Evolutionary conservation across 1,140 invertebrate genomes (phyloP), one percentile per base, ranked within the genome.

Genomic region (Campoletis sonorensis): DNA sequence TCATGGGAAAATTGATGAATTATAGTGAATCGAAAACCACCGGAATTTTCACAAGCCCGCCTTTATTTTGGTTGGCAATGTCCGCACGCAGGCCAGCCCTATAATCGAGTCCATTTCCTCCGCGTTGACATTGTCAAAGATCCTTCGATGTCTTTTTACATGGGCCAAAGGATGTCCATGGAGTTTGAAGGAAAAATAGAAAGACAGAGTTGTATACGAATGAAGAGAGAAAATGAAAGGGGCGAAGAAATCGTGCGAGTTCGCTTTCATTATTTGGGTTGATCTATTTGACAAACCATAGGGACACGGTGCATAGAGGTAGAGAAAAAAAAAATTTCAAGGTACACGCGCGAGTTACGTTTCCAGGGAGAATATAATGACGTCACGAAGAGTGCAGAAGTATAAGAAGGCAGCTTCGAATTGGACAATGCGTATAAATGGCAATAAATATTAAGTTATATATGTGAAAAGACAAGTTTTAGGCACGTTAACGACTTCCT

Each of bases 401-500:
- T 10, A 26, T 21, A 15, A 58, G 54, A 0, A n/a, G 21, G 54
- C 18, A 21, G 3, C 54, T n/a, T 23, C 54, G 54, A 11, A 58
- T 58, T 64, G 16, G 1, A 70, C 26, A 70, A 70, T 70, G n/a
- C 21, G 11, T 33, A 70, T 70, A 70, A 70, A 70, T 70, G 67
- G 67, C 67, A 70, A 70, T 70, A 70, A 70, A 70, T 70, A 70
- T 70, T 37, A 70, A 70, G 67, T 70, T 67, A 27, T 70, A 70
- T 33, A 70, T 70, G 67, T 70, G 67, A 70, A 54, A 45, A 54
- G 49, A 75, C 40, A 54, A 75, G 45, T 75, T 51, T 75, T 30
- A 16, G 70, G 70, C 45, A 37, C 40, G 72, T 75, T 75, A 75
- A 75, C 72, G 72, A 75, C 72, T 75, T 75, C 72, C 72, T 75